Percentiles rank a stretch among this genome's conserved stretches.
Conservation (phyloP, 2,888 invertebrate genomes). For the Coleophora deauratella region DNA sequence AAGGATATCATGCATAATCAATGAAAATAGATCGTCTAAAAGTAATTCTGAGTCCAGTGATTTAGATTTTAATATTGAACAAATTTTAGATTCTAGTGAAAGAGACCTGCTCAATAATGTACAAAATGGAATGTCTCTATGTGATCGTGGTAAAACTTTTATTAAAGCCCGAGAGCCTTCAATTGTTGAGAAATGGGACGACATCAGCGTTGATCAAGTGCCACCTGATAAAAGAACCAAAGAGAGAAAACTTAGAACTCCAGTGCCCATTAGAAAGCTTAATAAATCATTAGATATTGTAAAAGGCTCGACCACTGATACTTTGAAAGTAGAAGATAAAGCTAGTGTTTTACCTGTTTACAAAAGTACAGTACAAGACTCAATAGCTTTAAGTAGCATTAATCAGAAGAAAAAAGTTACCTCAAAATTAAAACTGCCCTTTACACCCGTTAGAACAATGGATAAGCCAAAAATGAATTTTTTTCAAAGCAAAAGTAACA, state of each 20-base stretch:
- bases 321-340: constrained; percentile 37
- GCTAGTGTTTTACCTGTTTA: constrained; percentile 56
- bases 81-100: constrained; percentile 40
- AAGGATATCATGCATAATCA: constrained; percentile 64
- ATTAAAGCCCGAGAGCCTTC: constrained; percentile 37
- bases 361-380: constrained; percentile 43
- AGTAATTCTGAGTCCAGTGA: constrained; percentile 66
- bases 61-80: constrained; percentile 55
- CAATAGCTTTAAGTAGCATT: constrained; percentile 35
- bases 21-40: constrained; percentile 63
- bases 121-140: constrained; percentile 38
- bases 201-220: constrained; percentile 20
- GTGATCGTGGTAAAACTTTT: constrained; percentile 53
- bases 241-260: constrained; percentile 47
- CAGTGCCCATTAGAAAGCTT: constrained; percentile 47
- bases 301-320: constrained; percentile 36
- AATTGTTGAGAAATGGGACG: constrained; percentile 31
- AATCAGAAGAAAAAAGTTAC: constrained; percentile 44
- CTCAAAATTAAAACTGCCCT: constrained; percentile 58
- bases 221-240: constrained; percentile 41
- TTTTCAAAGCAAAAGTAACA: constrained; percentile 50
- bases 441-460: constrained; percentile 56
- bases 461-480: constrained; percentile 62
- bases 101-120: constrained; percentile 30
- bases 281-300: constrained; percentile 49